These are phyloP conservation scores for Nineta flava DNA, from an alignment of 2,888 invertebrate genomes.

Conservation along the genomic window DNA sequence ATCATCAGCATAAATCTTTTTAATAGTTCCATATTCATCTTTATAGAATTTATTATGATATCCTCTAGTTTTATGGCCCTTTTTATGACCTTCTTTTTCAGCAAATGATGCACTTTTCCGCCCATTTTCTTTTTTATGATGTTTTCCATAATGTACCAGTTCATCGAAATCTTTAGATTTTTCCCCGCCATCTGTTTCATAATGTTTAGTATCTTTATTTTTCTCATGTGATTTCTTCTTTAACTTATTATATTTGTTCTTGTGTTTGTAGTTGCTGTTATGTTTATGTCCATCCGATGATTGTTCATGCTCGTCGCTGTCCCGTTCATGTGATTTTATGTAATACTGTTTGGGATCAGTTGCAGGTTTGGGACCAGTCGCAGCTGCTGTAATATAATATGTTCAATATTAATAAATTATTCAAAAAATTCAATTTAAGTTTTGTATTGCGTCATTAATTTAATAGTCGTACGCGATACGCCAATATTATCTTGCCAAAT, in stretches of 20 bases:
- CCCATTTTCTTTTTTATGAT: constrained; percentile 50
- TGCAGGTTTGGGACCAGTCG: too few species aligned
- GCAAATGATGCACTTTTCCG: constrained; percentile 52
- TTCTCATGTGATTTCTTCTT: constrained; percentile 43
- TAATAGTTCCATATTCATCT: constrained; percentile 63
- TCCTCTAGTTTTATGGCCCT: constrained; percentile 61
- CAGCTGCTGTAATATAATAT: too few species aligned
- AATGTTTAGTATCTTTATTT: constrained; percentile 39
- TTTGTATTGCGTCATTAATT: too few species aligned
- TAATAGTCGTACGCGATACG: too few species aligned
- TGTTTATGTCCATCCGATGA: constrained; percentile 19
- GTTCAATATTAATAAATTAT: too few species aligned
- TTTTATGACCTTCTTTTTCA: constrained; percentile 61
- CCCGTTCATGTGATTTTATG: too few species aligned
- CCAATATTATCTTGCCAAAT: too few species aligned
- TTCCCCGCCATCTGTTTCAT: constrained; percentile 43
- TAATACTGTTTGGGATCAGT: too few species aligned
- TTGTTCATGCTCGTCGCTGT: too few species aligned
- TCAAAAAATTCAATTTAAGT: too few species aligned
- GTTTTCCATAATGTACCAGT: constrained; percentile 43
- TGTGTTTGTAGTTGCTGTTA: constrained; percentile 31
- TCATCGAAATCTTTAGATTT: constrained; percentile 48
- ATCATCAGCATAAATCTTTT: constrained; percentile 60
- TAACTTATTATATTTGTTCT: constrained; percentile 41
- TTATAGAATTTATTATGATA: constrained; percentile 66